Percentiles rank a stretch among this genome's conserved stretches.
These are phyloP conservation scores for Drosophila mulleri DNA, from an alignment of 2,888 invertebrate genomes.

Conservation along the genomic window DNA sequence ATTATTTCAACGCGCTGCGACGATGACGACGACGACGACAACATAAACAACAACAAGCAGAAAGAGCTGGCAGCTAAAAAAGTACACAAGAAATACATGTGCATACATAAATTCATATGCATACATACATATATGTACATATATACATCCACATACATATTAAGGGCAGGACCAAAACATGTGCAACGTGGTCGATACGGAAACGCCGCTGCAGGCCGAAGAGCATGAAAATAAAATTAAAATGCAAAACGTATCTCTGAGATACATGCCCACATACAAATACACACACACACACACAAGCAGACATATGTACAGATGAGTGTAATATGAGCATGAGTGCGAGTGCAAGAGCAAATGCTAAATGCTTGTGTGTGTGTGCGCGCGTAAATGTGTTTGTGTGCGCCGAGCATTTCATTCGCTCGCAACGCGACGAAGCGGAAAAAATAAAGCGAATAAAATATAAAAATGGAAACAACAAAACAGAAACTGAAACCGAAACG, in stretches of 20 bases:
- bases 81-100: slow-evolving; percentile 3
- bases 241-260: slow-evolving; percentile 74
- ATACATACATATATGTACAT: slow-evolving; percentile 18
- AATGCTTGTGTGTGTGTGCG: not conserved
- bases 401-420: slow-evolving; percentile 76
- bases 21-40: slow-evolving; percentile 29
- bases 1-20: slow-evolving; percentile 68
- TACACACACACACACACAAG: slow-evolving; percentile 5
- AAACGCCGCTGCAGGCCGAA: slow-evolving; percentile 54
- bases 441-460: slow-evolving; percentile 79
- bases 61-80: slow-evolving; percentile 38
- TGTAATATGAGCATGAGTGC: slow-evolving; percentile 38
- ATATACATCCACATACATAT: slow-evolving; percentile 27
- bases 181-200: slow-evolving; percentile 61
- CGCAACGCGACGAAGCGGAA: slow-evolving; percentile 78
- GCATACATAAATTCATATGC: not conserved
- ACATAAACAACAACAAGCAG: slow-evolving; percentile 1
- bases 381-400: slow-evolving; percentile 29
- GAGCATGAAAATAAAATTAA: slow-evolving; percentile 77
- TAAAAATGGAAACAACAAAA: slow-evolving; percentile 74
- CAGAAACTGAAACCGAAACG: slow-evolving; percentile 59
- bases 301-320: not conserved
- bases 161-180: slow-evolving; percentile 64
- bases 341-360: slow-evolving; percentile 23
- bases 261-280: slow-evolving; percentile 43